A percentile compares a stretch with the other conserved stretches of the same genome.
Conservation (phyloP, 2,888 invertebrate genomes). For the Eilema caniola region DNA sequence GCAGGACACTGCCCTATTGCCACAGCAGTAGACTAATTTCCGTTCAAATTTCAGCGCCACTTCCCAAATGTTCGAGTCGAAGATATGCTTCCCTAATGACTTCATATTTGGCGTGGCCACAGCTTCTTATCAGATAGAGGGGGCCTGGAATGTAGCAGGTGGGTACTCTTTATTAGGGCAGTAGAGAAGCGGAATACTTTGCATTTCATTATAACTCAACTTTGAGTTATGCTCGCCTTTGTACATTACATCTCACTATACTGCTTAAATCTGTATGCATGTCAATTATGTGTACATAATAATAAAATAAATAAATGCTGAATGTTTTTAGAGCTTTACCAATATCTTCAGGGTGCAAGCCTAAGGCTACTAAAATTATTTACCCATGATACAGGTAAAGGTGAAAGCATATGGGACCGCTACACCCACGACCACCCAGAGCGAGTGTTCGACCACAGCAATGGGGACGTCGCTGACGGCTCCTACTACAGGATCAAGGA, state of each 20-base stretch:
- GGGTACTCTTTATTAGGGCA: not conserved
- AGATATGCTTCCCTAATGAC: constrained; percentile 68
- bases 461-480: constrained; percentile 89
- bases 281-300: no score
- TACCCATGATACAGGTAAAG: constrained; percentile 84
- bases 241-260: no score
- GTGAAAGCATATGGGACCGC: constrained; percentile 90
- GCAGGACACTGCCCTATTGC: no score
- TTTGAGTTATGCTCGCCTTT: no score
- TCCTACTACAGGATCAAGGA: constrained; percentile 88
- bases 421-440: constrained; percentile 86
- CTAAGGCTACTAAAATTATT: no score
- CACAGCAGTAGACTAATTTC: not conserved
- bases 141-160: constrained; percentile 86
- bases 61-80: constrained; percentile 26
- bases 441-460: constrained; percentile 83
- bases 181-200: no score
- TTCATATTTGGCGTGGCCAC: constrained; percentile 83
- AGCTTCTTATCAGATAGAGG: constrained; percentile 85
- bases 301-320: no score
- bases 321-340: not conserved
- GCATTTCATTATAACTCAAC: no score
- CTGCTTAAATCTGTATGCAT: no score
- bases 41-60: constrained; percentile 28
- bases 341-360: no score